Conservation (phyloP, 2,888 invertebrate genomes). For the Plagiodera versicolora region DNA sequence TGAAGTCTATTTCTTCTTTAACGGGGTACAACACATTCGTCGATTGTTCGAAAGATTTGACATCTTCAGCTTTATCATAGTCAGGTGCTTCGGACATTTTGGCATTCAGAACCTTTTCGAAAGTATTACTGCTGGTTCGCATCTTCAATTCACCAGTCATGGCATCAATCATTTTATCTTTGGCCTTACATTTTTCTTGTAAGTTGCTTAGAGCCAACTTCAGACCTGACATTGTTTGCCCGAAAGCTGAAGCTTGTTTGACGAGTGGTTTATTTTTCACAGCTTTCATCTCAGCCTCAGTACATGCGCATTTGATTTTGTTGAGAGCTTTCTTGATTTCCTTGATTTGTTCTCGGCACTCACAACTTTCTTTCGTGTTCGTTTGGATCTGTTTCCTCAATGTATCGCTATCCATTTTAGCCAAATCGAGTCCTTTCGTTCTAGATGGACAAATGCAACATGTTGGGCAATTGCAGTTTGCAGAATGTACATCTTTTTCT, state of each 20-base stretch:
- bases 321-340: slow-evolving; percentile 38
- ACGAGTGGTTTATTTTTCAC: slow-evolving; percentile 33
- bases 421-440: slow-evolving; percentile 11
- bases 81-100: slow-evolving; percentile 30
- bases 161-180: slow-evolving; percentile 48
- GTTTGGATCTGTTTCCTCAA: slow-evolving; percentile 31
- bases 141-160: slow-evolving; percentile 46
- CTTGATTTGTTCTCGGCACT: slow-evolving; percentile 39
- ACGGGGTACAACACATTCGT: slow-evolving; percentile 26
- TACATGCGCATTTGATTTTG: slow-evolving; percentile 40
- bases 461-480: slow-evolving; percentile 13
- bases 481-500: neutral
- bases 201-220: slow-evolving; percentile 45
- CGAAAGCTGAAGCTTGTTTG: slow-evolving; percentile 39
- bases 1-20: slow-evolving; percentile 19
- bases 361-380: slow-evolving; percentile 34
- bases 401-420: slow-evolving; percentile 30
- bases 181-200: slow-evolving; percentile 47
- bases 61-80: slow-evolving; percentile 34
- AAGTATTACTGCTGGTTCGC: slow-evolving; percentile 37
- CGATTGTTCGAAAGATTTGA: slow-evolving; percentile 7
- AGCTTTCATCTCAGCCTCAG: slow-evolving; percentile 37
- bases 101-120: slow-evolving; percentile 33
- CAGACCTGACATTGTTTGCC: slow-evolving; percentile 44
- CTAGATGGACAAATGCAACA: slow-evolving; percentile 16